phyloP scores from a whole-genome alignment of 2,113 vertebrate species.

The Chamaetylas fuelleborni region DNA sequence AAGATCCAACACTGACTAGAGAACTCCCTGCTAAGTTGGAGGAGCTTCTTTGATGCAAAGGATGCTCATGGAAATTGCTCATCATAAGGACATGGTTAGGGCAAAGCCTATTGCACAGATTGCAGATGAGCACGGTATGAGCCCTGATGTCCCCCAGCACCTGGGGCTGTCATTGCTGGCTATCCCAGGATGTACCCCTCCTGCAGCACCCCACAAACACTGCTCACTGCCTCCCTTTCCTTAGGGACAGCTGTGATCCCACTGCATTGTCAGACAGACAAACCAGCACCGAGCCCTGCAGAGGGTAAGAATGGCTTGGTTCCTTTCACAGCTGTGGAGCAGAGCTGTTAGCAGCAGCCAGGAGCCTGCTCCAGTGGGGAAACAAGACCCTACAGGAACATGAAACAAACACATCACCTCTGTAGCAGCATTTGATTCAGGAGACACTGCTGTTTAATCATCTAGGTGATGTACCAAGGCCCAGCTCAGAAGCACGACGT shows the following conservation, averaged over 20 bases:
- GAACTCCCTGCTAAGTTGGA: background rate
- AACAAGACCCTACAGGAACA: background rate
- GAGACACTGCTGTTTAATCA: background rate
- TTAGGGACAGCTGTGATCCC: background rate
- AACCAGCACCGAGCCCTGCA: background rate
- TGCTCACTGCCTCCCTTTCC: background rate
- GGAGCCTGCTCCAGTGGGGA: background rate
- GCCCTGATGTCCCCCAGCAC: background rate
- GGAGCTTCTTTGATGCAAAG: background rate
- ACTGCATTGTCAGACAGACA: background rate
- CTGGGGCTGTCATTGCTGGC: background rate
- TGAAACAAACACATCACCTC: background rate
- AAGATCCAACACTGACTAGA: background rate
- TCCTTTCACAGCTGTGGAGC: conserved; percentile 38
- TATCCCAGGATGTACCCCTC: background rate
- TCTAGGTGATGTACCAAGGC: background rate
- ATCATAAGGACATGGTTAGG: background rate
- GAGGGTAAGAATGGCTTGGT: conserved; percentile 39
- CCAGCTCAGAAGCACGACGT: background rate
- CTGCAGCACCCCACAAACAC: background rate
- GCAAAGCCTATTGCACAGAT: background rate
- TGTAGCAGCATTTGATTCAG: background rate
- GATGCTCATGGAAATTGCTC: background rate
- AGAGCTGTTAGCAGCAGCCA: background rate
- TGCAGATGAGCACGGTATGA: background rate